Percentiles rank a stretch among this genome's conserved stretches.
These are phyloP conservation scores for Cardiocondyla obscurior DNA, from an alignment of 1,140 invertebrate genomes.

Conservation along the genomic window DNA sequence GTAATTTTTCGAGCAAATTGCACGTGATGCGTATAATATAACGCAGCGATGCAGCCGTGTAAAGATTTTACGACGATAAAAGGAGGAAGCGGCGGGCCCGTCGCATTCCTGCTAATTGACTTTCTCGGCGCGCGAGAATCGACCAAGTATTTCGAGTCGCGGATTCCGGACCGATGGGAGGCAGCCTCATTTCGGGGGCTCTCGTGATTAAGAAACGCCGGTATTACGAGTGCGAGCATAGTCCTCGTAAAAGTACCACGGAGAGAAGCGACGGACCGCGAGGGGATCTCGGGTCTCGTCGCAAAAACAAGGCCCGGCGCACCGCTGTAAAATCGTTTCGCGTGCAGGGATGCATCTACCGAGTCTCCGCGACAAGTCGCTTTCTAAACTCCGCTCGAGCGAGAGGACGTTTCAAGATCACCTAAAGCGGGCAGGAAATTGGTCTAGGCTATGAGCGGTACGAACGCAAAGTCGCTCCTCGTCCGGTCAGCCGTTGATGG, in stretches of 20 bases:
- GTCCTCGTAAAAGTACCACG: constrained; percentile 60
- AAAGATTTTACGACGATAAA: not conserved
- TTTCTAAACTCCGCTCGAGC: not conserved
- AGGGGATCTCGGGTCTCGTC: constrained; percentile 50
- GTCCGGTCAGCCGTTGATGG: not conserved
- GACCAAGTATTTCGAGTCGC: constrained; percentile 29
- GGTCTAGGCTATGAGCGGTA: too few species aligned
- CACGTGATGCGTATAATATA: not conserved
- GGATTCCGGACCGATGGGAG: constrained; percentile 40
- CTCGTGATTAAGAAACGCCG: constrained; percentile 68
- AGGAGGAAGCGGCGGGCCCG: not conserved
- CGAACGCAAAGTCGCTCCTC: not conserved
- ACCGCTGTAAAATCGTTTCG: constrained; percentile 73
- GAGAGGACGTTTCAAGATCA: not conserved
- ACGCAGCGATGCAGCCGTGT: not conserved
- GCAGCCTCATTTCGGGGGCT: constrained; percentile 48
- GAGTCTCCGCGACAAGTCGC: not conserved
- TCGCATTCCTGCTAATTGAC: constrained; percentile 57
- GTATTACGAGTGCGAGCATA: constrained; percentile 52
- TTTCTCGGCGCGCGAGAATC: constrained; percentile 45
- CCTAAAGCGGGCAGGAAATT: not conserved
- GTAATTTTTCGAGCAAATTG: constrained; percentile 33
- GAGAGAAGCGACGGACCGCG: constrained; percentile 32
- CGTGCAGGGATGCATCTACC: constrained; percentile 73
- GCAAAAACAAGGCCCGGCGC: constrained; percentile 74